Base-by-base conservation (phyloP, 2,797 vertebrate genomes). In the Buphagus erythrorhynchus region DNA sequence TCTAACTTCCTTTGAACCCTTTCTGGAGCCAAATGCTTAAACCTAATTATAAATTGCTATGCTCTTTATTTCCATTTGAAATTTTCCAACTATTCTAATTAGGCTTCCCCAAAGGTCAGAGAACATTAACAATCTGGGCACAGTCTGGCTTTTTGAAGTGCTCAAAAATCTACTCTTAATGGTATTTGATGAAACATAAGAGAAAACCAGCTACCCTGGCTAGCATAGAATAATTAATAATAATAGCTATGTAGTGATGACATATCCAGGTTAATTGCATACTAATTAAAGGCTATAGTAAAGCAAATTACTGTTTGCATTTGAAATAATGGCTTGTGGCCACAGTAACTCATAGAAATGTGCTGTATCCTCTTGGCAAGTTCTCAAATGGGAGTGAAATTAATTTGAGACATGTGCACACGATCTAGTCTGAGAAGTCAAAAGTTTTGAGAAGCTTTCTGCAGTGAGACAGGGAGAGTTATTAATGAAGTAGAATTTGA, bases 201-300 rank as follows among this genome's bases (percentile, higher is more conserved):
- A 94, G 63, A 89, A 92, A 88, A 58, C 19, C 85, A 94, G 77
- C 92, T 94, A 66, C 86, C 77, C 83, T 92, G 61, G 51, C 63
- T 87, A 87, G 46, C 69, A 88, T 14, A 80, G 75, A 94, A 81
- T 96, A 90, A 95, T 96, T 96, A 94, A 95, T 97, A 96, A 95
- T 96, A 97, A 97, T 94, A 90, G 77, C 74, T 93, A 71, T 89
- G 72, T 66, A 90, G 71, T 78, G 81, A 87, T 95, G 96, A 91
- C 93, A 94, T 88, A 95, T 96, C 54, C 94, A 96, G 94, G 94
- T 88, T 96, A 97, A 95, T 86, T 93, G 89, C 91, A 89, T 94
- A 85, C 87, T 95, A 96, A 97, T 97, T 95, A 95, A 91, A 83
- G 72, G 46, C 88, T 94, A 85, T 13, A 66, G 69, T 88, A 91